Evolutionary conservation across 2,888 invertebrate genomes (phyloP).

Genomic region (Pyrrhia umbra): DNA sequence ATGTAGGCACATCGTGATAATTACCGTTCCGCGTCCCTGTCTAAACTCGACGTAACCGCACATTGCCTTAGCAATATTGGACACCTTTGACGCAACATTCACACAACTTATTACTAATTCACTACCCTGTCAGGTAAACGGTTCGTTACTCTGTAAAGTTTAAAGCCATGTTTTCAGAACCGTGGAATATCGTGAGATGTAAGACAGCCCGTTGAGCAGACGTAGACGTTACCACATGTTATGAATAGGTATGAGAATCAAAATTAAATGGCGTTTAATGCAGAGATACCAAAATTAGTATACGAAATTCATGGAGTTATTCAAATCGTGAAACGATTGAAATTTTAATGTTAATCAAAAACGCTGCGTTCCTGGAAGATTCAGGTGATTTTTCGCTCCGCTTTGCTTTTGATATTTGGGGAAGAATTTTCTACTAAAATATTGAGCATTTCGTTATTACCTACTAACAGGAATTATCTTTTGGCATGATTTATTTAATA

Average conservation of each 20-base stretch:
- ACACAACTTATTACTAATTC: constrained; percentile 59
- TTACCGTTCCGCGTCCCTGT: constrained; percentile 30
- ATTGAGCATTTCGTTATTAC: background rate
- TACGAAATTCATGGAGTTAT: constrained; percentile 45
- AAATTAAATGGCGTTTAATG: constrained; percentile 33
- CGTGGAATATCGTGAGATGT: constrained; percentile 34
- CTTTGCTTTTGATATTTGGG: constrained; percentile 19
- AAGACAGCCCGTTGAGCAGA: constrained; percentile 22
- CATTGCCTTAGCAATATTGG: constrained; percentile 52
- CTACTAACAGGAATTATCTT: constrained; percentile 9
- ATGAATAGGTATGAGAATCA: constrained; percentile 29
- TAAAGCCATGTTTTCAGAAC: constrained; percentile 39
- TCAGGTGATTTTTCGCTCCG: constrained; percentile 5
- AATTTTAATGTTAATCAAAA: constrained; percentile 48
- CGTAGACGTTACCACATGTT: constrained; percentile 33
- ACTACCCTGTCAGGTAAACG: constrained; percentile 47
- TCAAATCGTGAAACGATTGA: constrained; percentile 21
- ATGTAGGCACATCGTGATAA: constrained; percentile 27
- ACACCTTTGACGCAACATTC: constrained; percentile 54
- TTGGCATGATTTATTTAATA: constrained; percentile 10
- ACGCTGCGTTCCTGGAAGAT: constrained; percentile 4
- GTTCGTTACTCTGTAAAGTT: constrained; percentile 41
- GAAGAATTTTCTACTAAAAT: constrained; percentile 8
- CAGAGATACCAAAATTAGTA: constrained; percentile 23
- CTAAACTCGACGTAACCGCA: constrained; percentile 43